Evolutionary conservation across 2,888 invertebrate species (phyloP), one percentile per base, ranked within the genome.

Genomic region (Notocelia uddmanniana): DNA sequence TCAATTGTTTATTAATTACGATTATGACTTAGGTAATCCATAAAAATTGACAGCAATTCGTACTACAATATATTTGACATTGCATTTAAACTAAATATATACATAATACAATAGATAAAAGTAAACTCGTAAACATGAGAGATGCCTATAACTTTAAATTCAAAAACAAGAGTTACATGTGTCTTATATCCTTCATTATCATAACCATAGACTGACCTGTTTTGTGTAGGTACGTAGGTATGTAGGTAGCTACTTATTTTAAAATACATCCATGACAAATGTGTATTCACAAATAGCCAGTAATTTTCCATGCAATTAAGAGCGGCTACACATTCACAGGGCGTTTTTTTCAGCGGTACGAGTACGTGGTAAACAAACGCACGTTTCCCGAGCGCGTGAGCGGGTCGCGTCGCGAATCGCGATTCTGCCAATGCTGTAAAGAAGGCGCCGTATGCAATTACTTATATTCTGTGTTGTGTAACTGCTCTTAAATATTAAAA

Each of bases 21-120:
- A 74, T 75, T 85, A 84, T 88, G 88, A 88, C 89, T 89, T 88
- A 87, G 87, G 83, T 77, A 82, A 83, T 86, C 80, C 79, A 84
- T 84, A 74, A 63, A 69, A 64, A 69, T 64, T 37, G 23, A 79
- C 78, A 79, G 76, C 74, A 75, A 68, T 54, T 21, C 37, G 21
- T 21, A 15, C 37, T 55, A 19, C 8, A 26, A 54, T 41, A 66
- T 41, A 55, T 55, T 55, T 57, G 18, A 57, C 31, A 6, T 15
- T 31, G 31, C 45, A 41, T 45, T 19, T 45, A 19, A 45, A 58
- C n/a, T 58, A 68, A 48, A 31, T 26, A 66, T 31, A 34, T n/a
- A 55, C 15, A 45, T 50, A 15, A 8, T 48, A 19, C 41, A 15
- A 13, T 52, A 57, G 37, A 50, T n/a, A n/a, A 13, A 41, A 13